These are phyloP conservation scores for Brachionus paranguensis DNA, from an alignment of 1,140 invertebrate species.

Conservation along the genomic window DNA sequence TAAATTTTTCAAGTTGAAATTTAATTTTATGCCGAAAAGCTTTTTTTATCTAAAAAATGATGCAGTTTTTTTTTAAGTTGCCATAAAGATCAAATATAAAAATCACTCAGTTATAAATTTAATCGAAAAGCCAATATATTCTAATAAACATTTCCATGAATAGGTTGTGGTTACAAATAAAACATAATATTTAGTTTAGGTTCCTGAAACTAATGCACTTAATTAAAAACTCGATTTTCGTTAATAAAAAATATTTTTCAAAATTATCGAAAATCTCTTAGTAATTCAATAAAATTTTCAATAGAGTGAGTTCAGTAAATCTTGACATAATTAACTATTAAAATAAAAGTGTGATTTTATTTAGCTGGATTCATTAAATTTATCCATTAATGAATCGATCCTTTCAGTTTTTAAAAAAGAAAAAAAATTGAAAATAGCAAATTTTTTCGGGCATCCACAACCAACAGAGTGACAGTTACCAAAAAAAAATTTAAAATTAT, in stretches of 20 bases:
- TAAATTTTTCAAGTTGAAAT: background rate
- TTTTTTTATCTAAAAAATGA: background rate
- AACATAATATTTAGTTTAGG: background rate
- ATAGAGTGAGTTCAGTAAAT: no score
- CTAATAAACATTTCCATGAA: background rate
- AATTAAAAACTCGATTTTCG: background rate
- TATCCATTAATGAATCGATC: no score
- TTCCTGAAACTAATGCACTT: background rate
- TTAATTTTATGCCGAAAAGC: no score
- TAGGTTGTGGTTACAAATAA: background rate
- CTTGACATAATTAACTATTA: no score
- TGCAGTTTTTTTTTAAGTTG: background rate
- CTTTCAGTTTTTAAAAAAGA: no score
- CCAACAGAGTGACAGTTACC: no score
- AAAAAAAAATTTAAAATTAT: no score
- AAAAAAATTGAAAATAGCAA: no score
- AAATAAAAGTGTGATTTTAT: no score
- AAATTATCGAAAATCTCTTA: background rate
- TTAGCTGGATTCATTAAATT: no score
- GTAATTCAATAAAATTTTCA: no score
- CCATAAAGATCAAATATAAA: background rate
- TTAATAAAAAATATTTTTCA: background rate
- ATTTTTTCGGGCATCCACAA: no score
- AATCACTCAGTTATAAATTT: background rate
- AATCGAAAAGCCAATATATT: background rate